Percentiles rank a stretch among this genome's conserved stretches.
These are phyloP conservation scores for Melanostoma scalare DNA, from an alignment of 2,888 invertebrate genomes.

Conservation along the genomic window DNA sequence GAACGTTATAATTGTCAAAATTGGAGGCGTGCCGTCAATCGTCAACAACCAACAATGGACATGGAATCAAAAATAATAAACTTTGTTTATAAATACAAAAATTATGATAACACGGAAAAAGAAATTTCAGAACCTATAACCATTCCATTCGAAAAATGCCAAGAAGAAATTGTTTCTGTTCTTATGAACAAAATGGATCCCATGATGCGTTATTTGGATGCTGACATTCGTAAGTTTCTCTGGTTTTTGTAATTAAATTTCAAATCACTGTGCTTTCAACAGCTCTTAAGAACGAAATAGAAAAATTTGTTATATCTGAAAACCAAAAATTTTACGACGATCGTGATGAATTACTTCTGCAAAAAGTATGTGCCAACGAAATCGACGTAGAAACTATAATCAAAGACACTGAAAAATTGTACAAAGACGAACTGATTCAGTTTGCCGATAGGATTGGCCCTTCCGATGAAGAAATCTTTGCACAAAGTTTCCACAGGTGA, in stretches of 20 bases:
- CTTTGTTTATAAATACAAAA: constrained; percentile 79
- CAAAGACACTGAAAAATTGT: constrained; percentile 90
- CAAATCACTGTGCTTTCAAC: not conserved
- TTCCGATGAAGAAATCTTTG: constrained; percentile 89
- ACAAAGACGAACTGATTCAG: constrained; percentile 91
- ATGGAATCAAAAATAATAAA: constrained; percentile 66
- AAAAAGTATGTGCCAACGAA: constrained; percentile 85
- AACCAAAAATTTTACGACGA: constrained; percentile 87
- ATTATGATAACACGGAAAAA: constrained; percentile 76
- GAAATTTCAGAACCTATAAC: constrained; percentile 75
- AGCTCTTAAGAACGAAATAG: constrained; percentile 81
- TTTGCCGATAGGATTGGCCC: constrained; percentile 92
- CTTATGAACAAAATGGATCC: constrained; percentile 80
- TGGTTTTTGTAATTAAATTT: not conserved
- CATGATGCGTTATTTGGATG: constrained; percentile 80
- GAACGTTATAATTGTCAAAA: too few species aligned
- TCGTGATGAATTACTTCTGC: constrained; percentile 85
- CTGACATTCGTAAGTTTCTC: constrained; percentile 76
- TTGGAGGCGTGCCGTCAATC: too few species aligned
- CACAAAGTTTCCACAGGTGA: constrained; percentile 83
- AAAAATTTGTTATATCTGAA: constrained; percentile 86
- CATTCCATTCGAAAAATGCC: constrained; percentile 77
- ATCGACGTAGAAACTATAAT: constrained; percentile 89
- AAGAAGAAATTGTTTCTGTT: constrained; percentile 79
- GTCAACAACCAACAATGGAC: constrained; percentile 36